Percentiles rank a stretch among this genome's conserved stretches.
phyloP scores from a whole-genome alignment of 2,797 vertebrate genomes.

The Premnoplex brunnescens region DNA sequence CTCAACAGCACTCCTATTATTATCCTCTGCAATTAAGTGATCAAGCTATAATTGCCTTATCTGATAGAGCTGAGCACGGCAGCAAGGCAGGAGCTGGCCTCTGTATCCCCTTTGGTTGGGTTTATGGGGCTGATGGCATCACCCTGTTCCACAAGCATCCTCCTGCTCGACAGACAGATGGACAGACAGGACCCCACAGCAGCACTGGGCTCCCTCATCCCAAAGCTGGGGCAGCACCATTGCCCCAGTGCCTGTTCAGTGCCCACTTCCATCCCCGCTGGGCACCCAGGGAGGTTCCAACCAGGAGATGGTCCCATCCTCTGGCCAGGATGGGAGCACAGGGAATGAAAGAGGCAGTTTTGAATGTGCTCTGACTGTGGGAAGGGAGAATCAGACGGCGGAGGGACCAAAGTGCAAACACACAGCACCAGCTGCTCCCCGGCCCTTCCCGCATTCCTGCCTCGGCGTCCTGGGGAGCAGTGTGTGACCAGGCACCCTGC shows the following conservation, averaged over 20 bases:
- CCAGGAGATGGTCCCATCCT: background rate
- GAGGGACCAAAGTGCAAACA: background rate
- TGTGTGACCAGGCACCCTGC: rapidly evolving
- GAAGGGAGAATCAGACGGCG: background rate
- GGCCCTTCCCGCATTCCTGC: background rate
- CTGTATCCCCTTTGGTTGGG: background rate
- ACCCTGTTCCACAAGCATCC: background rate
- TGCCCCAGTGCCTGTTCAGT: too few relatives aligned
- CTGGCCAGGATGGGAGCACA: background rate
- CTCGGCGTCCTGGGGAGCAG: background rate
- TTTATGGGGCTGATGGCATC: background rate
- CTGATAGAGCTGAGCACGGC: background rate
- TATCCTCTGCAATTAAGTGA: background rate
- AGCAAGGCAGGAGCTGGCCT: background rate
- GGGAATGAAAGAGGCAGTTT: rapidly evolving
- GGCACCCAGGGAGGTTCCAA: background rate
- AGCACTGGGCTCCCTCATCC: background rate
- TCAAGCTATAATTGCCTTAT: slow-evolving; percentile 5
- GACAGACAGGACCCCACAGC: background rate
- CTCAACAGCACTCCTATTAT: background rate
- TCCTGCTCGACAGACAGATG: background rate
- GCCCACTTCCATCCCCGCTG: background rate
- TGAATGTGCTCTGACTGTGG: background rate
- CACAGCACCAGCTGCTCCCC: background rate
- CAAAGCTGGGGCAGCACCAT: rapidly evolving